Evolutionary conservation across 2,113 vertebrate genomes (phyloP).

Genomic region (Entomyzon cyanotis): DNA sequence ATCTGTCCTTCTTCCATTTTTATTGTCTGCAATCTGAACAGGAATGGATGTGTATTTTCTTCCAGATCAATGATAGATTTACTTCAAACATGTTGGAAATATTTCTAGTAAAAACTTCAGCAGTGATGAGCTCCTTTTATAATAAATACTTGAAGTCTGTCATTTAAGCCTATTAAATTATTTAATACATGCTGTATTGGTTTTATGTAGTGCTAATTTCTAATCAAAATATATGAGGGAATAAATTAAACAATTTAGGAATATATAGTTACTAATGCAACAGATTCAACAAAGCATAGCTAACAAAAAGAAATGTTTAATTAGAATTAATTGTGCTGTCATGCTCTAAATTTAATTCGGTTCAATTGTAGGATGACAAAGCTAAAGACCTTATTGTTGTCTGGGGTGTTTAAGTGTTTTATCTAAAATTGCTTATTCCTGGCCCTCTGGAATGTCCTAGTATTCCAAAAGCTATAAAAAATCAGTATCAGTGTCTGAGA

Average conservation of each 20-base stretch:
- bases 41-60: not conserved
- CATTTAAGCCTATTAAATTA: not conserved
- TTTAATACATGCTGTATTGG: not conserved
- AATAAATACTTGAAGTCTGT: not conserved
- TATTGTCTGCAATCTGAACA: not conserved
- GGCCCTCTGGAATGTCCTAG: not conserved
- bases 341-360: not conserved
- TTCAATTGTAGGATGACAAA: not conserved
- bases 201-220: not conserved
- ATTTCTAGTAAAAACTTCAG: not conserved
- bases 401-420: not conserved
- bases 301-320: not conserved
- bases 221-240: slow-evolving; percentile 27
- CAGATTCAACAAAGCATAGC: not conserved
- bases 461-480: not conserved
- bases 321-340: slow-evolving; percentile 18
- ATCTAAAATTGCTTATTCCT: not conserved
- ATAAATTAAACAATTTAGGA: slow-evolving; percentile 10
- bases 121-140: not conserved
- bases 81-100: not conserved
- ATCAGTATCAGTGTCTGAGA: not conserved
- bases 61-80: not conserved
- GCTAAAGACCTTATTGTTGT: not conserved
- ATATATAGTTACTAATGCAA: not conserved
- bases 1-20: not conserved